Evolutionary conservation across 2,113 vertebrate species (phyloP).

Genomic region (Eublepharis macularius): DNA sequence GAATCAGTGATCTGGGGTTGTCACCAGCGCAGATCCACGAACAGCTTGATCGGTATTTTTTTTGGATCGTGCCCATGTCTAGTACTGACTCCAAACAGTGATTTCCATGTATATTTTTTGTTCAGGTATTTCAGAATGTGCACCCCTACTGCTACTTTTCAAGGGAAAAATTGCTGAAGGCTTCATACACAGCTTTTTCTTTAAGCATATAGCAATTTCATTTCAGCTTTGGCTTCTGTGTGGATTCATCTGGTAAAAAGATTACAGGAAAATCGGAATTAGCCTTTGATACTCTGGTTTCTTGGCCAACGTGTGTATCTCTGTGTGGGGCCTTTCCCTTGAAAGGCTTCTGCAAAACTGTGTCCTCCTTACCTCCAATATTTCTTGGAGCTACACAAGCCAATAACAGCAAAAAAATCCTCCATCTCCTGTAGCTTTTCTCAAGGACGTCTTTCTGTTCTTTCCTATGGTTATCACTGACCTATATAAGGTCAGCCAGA

Average conservation of each 20-base stretch:
- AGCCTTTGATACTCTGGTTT: background rate
- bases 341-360: background rate
- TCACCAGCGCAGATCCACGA: too few relatives aligned
- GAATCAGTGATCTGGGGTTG: too few relatives aligned
- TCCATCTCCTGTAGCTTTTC: background rate
- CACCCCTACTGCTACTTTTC: too few relatives aligned
- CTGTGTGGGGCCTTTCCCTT: background rate
- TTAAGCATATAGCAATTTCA: background rate
- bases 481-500: background rate
- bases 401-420: background rate
- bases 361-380: background rate
- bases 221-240: background rate
- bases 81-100: too few relatives aligned
- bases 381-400: background rate
- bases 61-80: too few relatives aligned
- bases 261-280: background rate
- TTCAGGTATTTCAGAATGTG: too few relatives aligned
- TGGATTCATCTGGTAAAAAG: background rate
- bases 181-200: too few relatives aligned
- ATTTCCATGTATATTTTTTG: too few relatives aligned
- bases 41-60: too few relatives aligned
- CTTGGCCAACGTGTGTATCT: background rate
- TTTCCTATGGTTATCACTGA: background rate
- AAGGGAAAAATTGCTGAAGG: background rate
- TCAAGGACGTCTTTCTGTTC: background rate